phyloP scores from a whole-genome alignment of 37 sponge, comb jelly and placozoan genomes.

The Sycon ciliatum region DNA sequence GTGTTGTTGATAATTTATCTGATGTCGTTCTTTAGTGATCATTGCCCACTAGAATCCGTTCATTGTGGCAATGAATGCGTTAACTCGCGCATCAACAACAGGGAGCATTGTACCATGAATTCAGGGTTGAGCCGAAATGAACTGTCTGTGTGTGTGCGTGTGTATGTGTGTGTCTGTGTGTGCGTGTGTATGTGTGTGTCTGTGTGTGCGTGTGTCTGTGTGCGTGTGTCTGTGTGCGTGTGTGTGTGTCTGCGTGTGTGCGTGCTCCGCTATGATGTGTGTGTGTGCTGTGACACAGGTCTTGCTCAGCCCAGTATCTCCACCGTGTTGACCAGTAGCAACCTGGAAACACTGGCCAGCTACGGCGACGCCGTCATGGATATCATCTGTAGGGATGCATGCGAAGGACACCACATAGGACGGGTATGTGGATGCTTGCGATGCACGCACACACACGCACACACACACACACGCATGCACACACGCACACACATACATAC shows the following conservation, averaged over 20 bases:
- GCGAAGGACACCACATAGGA: conserved; percentile 65
- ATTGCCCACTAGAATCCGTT: too few species aligned
- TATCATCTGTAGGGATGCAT: conserved; percentile 73
- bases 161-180: conserved; percentile 14
- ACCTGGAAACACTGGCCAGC: conserved; percentile 41
- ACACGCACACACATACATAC: background rate
- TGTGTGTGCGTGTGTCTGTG: conserved; percentile 17
- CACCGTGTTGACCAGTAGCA: too few species aligned
- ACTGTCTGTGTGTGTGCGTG: background rate
- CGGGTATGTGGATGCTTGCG: conserved; percentile 28
- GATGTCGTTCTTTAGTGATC: too few species aligned
- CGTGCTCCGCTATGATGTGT: background rate
- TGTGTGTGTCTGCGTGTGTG: conserved; percentile 19
- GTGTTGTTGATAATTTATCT: too few species aligned
- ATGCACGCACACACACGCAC: background rate
- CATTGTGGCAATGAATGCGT: too few species aligned
- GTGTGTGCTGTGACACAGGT: background rate
- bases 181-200: conserved; percentile 10
- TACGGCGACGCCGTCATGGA: conserved; percentile 87
- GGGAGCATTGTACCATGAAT: too few species aligned
- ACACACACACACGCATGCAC: conserved; percentile 1
- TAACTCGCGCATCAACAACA: too few species aligned
- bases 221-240: conserved; percentile 20
- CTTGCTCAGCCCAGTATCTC: background rate
- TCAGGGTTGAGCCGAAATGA: too few species aligned